These are phyloP conservation scores for Thalassarche chlororhynchos DNA, from an alignment of 2,113 vertebrate genomes.

Conservation along the genomic window DNA sequence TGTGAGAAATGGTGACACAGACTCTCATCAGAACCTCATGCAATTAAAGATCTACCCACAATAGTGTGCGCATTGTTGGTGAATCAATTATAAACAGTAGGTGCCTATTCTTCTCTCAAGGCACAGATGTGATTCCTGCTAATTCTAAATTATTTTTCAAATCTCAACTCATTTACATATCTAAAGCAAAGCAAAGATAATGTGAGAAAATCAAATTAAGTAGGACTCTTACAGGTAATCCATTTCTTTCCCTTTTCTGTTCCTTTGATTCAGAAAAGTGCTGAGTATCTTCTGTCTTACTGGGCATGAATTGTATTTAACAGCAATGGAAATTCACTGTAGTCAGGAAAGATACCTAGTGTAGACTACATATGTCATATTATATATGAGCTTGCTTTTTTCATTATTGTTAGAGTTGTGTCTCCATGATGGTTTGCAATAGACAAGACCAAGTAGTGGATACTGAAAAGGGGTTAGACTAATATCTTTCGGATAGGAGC, in stretches of 20 bases:
- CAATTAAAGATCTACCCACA: neutral
- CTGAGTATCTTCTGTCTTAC: neutral
- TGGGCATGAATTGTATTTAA: neutral
- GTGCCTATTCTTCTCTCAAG: neutral
- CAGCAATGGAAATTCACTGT: neutral
- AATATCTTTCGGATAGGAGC: neutral
- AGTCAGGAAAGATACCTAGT: neutral
- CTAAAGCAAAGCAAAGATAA: neutral
- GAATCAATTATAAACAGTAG: neutral
- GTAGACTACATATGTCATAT: neutral
- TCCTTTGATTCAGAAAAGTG: neutral
- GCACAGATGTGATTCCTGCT: neutral
- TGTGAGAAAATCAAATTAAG: neutral
- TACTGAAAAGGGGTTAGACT: neutral
- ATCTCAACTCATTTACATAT: neutral
- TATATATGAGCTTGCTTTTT: neutral
- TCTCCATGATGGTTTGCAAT: neutral
- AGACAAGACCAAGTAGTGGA: neutral
- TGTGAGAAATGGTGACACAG: neutral
- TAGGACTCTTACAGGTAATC: neutral
- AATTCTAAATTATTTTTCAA: neutral
- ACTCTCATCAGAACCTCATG: neutral
- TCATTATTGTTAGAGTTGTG: neutral
- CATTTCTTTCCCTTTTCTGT: neutral
- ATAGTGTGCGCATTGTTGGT: neutral